A percentile compares a stretch with the other conserved stretches of the same genome.
phyloP scores from a whole-genome alignment of 2,797 vertebrate species.

The Heteromormyrus szaboi region DNA sequence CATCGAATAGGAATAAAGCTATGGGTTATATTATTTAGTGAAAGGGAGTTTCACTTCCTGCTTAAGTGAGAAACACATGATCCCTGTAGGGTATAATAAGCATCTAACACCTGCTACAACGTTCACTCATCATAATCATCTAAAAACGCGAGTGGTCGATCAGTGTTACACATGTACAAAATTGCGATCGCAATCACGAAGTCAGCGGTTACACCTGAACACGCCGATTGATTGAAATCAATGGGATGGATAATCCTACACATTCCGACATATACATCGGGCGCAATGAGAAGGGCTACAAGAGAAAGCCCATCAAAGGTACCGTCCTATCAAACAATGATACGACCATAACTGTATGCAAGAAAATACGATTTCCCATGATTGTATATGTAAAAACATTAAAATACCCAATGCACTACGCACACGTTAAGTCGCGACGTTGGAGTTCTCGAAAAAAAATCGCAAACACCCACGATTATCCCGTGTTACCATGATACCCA shows the following conservation, averaged over 20 bases:
- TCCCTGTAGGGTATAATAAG: conserved; percentile 4
- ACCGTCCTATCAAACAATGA: background rate
- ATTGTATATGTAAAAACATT: background rate
- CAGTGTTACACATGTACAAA: background rate
- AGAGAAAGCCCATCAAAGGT: too few relatives aligned
- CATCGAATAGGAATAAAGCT: background rate
- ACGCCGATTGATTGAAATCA: background rate
- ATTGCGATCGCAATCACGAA: background rate
- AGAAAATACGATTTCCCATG: background rate
- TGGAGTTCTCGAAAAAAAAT: background rate
- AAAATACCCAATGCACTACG: background rate
- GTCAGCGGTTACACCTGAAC: background rate
- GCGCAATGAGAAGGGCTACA: background rate
- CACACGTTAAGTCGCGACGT: background rate
- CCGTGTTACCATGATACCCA: background rate
- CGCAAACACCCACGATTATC: background rate
- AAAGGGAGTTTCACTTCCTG: conserved; percentile 22
- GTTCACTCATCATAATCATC: background rate
- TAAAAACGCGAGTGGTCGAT: background rate
- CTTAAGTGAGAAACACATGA: background rate
- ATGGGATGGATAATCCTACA: background rate
- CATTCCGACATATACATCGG: conserved; percentile 1
- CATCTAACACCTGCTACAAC: background rate
- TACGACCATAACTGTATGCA: background rate
- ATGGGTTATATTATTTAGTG: background rate